phyloP scores from a whole-genome alignment of 2,888 invertebrate species.

The Apeira syringaria region DNA sequence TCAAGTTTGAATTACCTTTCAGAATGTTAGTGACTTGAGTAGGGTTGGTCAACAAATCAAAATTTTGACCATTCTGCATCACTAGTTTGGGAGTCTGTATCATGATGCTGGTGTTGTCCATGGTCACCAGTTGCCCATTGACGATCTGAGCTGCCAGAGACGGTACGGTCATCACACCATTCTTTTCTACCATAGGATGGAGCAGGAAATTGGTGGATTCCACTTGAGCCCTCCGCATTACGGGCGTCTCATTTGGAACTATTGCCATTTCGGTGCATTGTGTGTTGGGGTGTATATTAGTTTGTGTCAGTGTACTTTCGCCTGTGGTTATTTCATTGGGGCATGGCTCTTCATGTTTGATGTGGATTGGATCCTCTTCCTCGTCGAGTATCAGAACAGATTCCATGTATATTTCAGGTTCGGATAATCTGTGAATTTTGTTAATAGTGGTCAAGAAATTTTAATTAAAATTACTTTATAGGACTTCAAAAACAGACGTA shows the following conservation, averaged over 20 bases:
- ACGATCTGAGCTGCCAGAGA: slow-evolving; percentile 10
- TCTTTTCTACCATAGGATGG: slow-evolving; percentile 19
- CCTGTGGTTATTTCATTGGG: not conserved
- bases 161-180: slow-evolving; percentile 14
- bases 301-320: too few species aligned
- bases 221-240: not conserved
- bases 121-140: slow-evolving; percentile 6
- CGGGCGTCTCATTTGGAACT: too few species aligned
- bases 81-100: slow-evolving; percentile 11
- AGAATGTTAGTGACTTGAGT: not conserved
- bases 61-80: not conserved
- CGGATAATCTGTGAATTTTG: slow-evolving; percentile 6
- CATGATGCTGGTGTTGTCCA: not conserved
- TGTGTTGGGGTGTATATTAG: not conserved
- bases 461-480: too few species aligned
- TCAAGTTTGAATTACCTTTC: not conserved
- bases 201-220: slow-evolving; percentile 7
- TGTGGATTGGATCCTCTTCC: slow-evolving; percentile 16
- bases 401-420: slow-evolving; percentile 14
- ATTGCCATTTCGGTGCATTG: too few species aligned
- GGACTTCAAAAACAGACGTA: too few species aligned
- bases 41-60: slow-evolving; percentile 9
- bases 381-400: slow-evolving; percentile 13
- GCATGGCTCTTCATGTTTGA: not conserved
- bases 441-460: too few species aligned